These are phyloP conservation scores for Neogale vison DNA, from an alignment of 2,113 vertebrate genomes.

Conservation along the genomic window DNA sequence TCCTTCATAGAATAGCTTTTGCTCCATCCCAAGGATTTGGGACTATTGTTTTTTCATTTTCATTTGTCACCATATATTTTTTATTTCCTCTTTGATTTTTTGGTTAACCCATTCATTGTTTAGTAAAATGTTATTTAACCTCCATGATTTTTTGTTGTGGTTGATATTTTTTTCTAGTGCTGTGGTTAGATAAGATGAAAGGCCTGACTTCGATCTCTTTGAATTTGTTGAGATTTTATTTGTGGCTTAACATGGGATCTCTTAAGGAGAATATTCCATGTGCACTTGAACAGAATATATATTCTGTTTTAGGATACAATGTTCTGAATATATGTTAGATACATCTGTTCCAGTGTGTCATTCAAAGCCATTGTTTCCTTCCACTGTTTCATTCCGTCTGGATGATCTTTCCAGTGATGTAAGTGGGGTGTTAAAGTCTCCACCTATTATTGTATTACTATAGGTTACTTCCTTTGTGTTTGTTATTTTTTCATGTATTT, in stretches of 20 bases:
- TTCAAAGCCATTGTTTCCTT: not conserved
- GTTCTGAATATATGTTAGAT: not conserved
- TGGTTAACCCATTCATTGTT: not conserved
- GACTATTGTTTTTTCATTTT: not conserved
- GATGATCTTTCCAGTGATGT: not conserved
- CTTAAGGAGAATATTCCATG: not conserved
- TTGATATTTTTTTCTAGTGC: not conserved
- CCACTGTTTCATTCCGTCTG: not conserved
- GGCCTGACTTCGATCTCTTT: not conserved
- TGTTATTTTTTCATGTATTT: not conserved
- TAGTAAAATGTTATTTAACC: not conserved
- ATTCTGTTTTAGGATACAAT: not conserved
- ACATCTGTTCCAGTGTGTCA: not conserved
- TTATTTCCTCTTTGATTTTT: not conserved
- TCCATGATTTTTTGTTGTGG: not conserved
- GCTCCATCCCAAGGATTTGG: not conserved
- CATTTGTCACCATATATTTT: not conserved
- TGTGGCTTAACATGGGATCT: not conserved
- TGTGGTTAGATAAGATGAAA: not conserved
- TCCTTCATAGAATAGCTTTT: not conserved
- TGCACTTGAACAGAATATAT: not conserved
- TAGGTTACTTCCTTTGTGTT: not conserved
- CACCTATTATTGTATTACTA: not conserved
- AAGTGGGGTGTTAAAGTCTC: not conserved
- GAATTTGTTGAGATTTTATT: not conserved